Evolutionary conservation across 1,140 invertebrate genomes (phyloP), one percentile per base, ranked within the genome.

Genomic region (Nymphalis io): DNA sequence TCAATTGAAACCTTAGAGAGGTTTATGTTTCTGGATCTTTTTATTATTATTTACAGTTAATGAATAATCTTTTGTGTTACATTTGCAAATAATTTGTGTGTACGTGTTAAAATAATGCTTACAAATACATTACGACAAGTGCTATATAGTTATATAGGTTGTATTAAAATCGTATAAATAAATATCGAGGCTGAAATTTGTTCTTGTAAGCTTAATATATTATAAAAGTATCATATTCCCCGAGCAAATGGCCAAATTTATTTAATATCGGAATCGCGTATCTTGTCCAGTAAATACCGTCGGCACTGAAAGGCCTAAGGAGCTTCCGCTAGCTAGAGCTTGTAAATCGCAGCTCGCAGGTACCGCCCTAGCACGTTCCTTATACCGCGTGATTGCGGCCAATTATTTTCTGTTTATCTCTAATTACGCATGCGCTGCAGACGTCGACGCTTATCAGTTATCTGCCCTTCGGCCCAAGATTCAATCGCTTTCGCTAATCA

Each of bases 331-430:
- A 75, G 66, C 67, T 60, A 67, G 61, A 74, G 73, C 58, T 72
- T 55, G 69, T 70, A 75, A 66, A 66, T 71, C 69, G 58, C 65
- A 33, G 51, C 21, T 60, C 12, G 58, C 58, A 58, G 39, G 69
- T 60, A 61, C 81, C 79, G 76, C 76, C 80, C 76, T 61, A 73
- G 81, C 85, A 86, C 83, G 84, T 85, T 81, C 79, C 76, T 73
- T 72, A 80, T 85, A 80, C 80, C 83, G 78, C 83, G 82, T 89
- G 89, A 90, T 91, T 84, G 85, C 74, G 81, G 88, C 89, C 89
- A 91, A 91, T 91, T 91, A 91, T 90, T 91, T 91, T 91, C 85
- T 87, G 89, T 91, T 90, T 89, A 88, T 89, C 87, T 90, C 89
- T 91, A 91, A 91, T 91, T 91, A 91, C 87, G 87, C 83, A 90